Percentiles rank a stretch among this genome's conserved stretches.
phyloP scores from a whole-genome alignment of 2,113 vertebrate genomes.

The Delphinus delphis region DNA sequence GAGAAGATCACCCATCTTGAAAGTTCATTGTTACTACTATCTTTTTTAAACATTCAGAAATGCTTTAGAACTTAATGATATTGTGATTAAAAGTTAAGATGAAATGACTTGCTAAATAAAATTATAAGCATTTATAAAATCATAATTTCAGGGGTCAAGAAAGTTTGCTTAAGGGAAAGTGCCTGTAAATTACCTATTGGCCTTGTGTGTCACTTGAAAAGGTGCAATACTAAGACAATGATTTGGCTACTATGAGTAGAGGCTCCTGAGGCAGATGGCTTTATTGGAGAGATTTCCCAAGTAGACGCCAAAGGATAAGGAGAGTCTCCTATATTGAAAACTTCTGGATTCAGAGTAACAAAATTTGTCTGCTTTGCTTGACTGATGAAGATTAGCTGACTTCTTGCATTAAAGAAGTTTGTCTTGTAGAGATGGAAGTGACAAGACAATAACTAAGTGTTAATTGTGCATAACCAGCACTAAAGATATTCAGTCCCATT shows the following conservation, averaged over 20 bases:
- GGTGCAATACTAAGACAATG: neutral
- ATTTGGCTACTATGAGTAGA: neutral
- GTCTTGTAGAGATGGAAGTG: constrained; percentile 89
- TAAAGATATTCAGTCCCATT: constrained; percentile 85
- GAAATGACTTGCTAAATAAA: constrained; percentile 53
- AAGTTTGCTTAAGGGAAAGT: constrained; percentile 49
- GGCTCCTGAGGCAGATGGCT: constrained; percentile 19
- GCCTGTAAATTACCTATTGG: neutral
- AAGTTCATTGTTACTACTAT: neutral
- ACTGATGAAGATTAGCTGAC: constrained; percentile 93
- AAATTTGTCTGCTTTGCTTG: constrained; percentile 84
- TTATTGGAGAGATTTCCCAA: neutral
- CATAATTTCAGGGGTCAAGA: constrained; percentile 55
- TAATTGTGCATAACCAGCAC: constrained; percentile 94
- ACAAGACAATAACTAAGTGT: constrained; percentile 93
- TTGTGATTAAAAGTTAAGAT: constrained; percentile 19
- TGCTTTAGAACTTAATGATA: neutral
- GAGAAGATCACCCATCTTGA: neutral
- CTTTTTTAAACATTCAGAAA: constrained; percentile 8
- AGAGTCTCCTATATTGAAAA: constrained; percentile 83
- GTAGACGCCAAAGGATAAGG: constrained; percentile 45
- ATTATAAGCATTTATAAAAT: constrained; percentile 44
- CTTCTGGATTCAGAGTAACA: constrained; percentile 84
- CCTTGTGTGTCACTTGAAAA: constrained; percentile 33
- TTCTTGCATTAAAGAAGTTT: constrained; percentile 90